Percentiles rank a stretch among this genome's conserved stretches.
These are phyloP conservation scores for Dicrostonyx torquatus DNA, from an alignment of 2,797 vertebrate genomes.

Conservation along the genomic window DNA sequence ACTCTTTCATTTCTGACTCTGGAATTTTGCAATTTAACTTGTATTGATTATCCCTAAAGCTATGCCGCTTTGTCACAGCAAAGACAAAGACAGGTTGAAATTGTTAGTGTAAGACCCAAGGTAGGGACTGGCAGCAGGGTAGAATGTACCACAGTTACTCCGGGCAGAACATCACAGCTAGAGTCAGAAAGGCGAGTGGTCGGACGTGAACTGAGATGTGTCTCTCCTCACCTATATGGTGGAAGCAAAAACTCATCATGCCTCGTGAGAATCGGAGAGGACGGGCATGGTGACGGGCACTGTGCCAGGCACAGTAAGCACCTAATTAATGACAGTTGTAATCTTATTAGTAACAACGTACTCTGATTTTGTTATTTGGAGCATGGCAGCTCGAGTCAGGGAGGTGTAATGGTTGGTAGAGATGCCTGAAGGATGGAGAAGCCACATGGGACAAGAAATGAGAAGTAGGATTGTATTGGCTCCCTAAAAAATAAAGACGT, in stretches of 20 bases:
- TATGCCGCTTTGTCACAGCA: background rate
- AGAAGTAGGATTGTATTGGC: slow-evolving; percentile 1
- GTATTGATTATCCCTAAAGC: background rate
- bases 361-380: background rate
- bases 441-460: background rate
- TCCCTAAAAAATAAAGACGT: background rate
- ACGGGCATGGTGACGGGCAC: background rate
- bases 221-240: background rate
- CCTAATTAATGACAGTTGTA: background rate
- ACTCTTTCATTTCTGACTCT: background rate
- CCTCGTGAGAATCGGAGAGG: background rate
- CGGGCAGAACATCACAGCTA: background rate
- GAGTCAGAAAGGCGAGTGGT: slow-evolving; percentile 11
- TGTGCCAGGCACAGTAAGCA: background rate
- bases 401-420: background rate
- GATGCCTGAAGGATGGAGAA: background rate
- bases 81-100: background rate
- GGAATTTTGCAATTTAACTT: background rate
- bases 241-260: background rate
- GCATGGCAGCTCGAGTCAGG: background rate
- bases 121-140: background rate
- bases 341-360: background rate
- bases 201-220: background rate
- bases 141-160: too few species aligned
- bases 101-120: background rate